phyloP scores from a whole-genome alignment of 1,140 invertebrate species.

The Psilanteris sp. region DNA sequence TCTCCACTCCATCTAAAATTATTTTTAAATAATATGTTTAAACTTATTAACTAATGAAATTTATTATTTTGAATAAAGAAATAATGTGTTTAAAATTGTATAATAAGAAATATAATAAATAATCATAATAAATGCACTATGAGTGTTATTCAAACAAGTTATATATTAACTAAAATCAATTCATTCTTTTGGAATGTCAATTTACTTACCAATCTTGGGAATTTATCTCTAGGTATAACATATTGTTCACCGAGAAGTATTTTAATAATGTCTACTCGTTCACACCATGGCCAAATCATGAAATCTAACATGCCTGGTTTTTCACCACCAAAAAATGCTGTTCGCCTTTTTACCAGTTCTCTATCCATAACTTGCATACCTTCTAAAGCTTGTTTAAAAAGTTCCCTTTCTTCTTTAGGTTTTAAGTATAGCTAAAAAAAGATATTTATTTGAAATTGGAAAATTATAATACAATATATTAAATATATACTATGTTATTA shows the following conservation, averaged over 20 bases:
- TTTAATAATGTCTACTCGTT: slow-evolving; percentile 83
- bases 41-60: no score
- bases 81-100: no score
- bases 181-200: neutral
- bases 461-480: no score
- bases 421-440: slow-evolving; percentile 64
- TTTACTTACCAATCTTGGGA: slow-evolving; percentile 76
- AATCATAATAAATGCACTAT: no score
- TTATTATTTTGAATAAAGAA: no score
- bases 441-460: slow-evolving; percentile 21
- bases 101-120: no score
- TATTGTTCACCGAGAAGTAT: slow-evolving; percentile 81
- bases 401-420: slow-evolving; percentile 60
- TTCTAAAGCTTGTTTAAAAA: slow-evolving; percentile 77
- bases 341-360: slow-evolving; percentile 83
- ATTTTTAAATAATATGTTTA: no score
- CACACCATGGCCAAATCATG: slow-evolving; percentile 95
- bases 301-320: slow-evolving; percentile 91
- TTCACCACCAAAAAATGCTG: slow-evolving; percentile 85
- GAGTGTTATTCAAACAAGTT: no score
- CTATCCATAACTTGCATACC: slow-evolving; percentile 84
- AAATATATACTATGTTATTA: no score
- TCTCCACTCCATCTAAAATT: slow-evolving; percentile 84
- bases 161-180: neutral
- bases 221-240: slow-evolving; percentile 77